Percentiles rank a stretch among this genome's conserved stretches.
These are phyloP conservation scores for Conchocele bisecta DNA, from an alignment of 2,888 invertebrate genomes.

Conservation along the genomic window DNA sequence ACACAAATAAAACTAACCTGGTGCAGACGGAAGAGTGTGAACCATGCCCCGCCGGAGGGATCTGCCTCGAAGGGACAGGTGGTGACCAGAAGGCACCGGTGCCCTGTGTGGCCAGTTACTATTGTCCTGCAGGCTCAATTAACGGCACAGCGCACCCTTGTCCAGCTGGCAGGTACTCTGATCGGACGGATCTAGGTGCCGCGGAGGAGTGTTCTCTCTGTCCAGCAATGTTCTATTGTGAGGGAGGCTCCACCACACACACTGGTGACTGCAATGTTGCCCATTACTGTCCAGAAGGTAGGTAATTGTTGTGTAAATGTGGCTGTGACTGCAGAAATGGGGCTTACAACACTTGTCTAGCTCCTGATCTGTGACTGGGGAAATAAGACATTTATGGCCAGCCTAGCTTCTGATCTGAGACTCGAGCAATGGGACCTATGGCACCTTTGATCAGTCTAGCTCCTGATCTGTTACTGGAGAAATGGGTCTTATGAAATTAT, in stretches of 20 bases:
- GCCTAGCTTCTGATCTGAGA: too few relatives aligned
- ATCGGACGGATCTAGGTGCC: slow-evolving; percentile 75
- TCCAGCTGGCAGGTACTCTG: slow-evolving; percentile 79
- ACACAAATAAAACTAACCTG: slow-evolving; percentile 77
- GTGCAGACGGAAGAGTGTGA: slow-evolving; percentile 76
- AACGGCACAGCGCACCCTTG: slow-evolving; percentile 77
- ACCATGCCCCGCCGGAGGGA: slow-evolving; percentile 67
- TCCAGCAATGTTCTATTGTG: slow-evolving; percentile 77
- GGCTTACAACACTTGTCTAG: too few relatives aligned
- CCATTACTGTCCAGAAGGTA: slow-evolving; percentile 80
- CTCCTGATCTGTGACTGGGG: too few relatives aligned
- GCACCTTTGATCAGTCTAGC: too few relatives aligned
- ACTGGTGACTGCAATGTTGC: slow-evolving; percentile 75
- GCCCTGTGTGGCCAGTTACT: slow-evolving; percentile 77
- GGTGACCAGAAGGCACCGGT: slow-evolving; percentile 78
- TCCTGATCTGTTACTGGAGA: too few relatives aligned
- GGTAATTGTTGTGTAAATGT: too few relatives aligned
- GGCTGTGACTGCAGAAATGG: too few relatives aligned
- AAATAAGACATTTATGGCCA: too few relatives aligned
- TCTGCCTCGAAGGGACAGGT: slow-evolving; percentile 78
- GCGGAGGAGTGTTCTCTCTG: slow-evolving; percentile 76
- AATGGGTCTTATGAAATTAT: too few relatives aligned
- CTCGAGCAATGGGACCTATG: too few relatives aligned
- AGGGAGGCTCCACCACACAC: slow-evolving; percentile 72
- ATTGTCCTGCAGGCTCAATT: slow-evolving; percentile 77